Base-by-base conservation (phyloP, 2,888 invertebrate genomes). In the Heliconius aoede region DNA sequence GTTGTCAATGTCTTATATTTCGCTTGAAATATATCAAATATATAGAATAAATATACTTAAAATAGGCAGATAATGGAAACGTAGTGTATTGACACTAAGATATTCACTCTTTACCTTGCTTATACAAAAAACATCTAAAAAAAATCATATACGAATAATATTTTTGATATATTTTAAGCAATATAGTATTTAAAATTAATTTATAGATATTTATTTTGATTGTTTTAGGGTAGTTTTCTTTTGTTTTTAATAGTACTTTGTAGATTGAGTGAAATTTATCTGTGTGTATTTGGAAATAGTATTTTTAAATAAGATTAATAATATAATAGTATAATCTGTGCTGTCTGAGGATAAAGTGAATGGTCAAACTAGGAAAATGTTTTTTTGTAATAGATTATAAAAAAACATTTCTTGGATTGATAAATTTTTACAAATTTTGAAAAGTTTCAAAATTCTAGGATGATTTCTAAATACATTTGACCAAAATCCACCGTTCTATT, bases 231-330 rank as follows among this genome's bases (percentile, higher is more conserved):
- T 65, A 36, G 36, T n/a, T 36, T 2, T 36, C 11, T 36, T 65
- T 65, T 65, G 13, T 24, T 7, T n/a, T 24, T 36, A n/a, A n/a
- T 65, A 65, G 24, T 24, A 13, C 5, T n/a, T n/a, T 13, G 24
- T 65, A 24, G 4, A 36, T n/a, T 36, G 60, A 24, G 64, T 65
- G 32, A n/a, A 32, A 64, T 32, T 32, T 64, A 21, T 46, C 46
- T 46, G 32, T 32, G 32, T 64, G 64, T 65, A 32, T 36, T 36
- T 11, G 8, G 21, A 32, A 30, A 32, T 64, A n/a, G 32, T 32
- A n/a, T 64, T 64, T 62, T 58, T n/a, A 58, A n/a, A 58, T 58
- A 58, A 58, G 55, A 60, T 60, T 24, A 60, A n/a, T 60, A 60
- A 26, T 60, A 60, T 26, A n/a, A 55, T 55, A 58, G n/a, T 58